phyloP scores from a whole-genome alignment of 35 echinoderm and acorn worm species.

The Diadema setosum region DNA sequence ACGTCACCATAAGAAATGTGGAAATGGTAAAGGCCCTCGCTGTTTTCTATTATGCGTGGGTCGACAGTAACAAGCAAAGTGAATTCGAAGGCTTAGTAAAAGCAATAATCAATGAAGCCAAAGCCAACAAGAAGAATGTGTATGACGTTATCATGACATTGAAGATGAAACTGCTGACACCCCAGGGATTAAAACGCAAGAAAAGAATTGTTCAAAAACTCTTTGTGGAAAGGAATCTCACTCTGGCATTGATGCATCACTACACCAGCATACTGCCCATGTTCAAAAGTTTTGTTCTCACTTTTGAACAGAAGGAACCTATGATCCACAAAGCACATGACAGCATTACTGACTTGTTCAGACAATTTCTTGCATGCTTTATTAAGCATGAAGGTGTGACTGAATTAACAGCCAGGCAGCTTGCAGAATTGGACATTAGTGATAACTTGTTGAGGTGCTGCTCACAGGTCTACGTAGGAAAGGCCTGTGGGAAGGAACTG shows the following conservation, averaged over 20 bases:
- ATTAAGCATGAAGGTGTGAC: conserved; percentile 41
- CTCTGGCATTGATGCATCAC: conserved; percentile 23
- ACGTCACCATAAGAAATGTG: conserved; percentile 41
- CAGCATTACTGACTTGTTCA: conserved; percentile 44
- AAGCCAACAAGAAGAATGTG: neutral
- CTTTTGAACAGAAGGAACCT: conserved; percentile 50
- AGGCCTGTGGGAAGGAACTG: conserved; percentile 29
- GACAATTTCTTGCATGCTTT: conserved; percentile 50
- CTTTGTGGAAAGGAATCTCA: conserved; percentile 11
- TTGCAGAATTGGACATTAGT: conserved; percentile 28
- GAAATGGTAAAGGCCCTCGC: conserved; percentile 46
- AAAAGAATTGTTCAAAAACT: conserved; percentile 38
- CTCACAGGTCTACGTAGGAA: conserved; percentile 26
- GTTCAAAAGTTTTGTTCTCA: conserved; percentile 55
- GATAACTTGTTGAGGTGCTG: conserved; percentile 20
- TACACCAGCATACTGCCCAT: conserved; percentile 44
- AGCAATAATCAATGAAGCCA: neutral
- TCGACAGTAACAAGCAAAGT: neutral
- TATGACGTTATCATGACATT: conserved; percentile 3
- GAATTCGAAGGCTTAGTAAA: conserved; percentile 27
- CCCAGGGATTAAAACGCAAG: conserved; percentile 7
- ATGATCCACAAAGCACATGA: conserved; percentile 46
- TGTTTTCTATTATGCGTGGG: conserved; percentile 60
- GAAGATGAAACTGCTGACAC: conserved; percentile 38
- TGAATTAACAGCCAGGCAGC: conserved; percentile 27